Percentiles rank a stretch among this genome's conserved stretches.
phyloP scores from a whole-genome alignment of 1,140 invertebrate genomes.

The Venturia canescens region DNA sequence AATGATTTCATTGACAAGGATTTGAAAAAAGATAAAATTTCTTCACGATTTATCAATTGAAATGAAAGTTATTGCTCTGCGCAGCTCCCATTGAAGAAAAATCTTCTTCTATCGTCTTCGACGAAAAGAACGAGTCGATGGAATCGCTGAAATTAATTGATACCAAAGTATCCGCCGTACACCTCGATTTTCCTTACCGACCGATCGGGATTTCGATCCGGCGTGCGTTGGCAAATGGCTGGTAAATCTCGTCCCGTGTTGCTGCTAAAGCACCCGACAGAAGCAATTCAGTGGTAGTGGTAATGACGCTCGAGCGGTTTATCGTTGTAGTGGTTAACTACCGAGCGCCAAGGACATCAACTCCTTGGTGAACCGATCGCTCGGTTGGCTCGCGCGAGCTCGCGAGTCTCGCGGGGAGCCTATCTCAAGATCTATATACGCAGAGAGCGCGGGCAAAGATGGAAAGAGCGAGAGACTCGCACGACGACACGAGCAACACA shows the following conservation, averaged over 20 bases:
- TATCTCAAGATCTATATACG: conserved; percentile 48
- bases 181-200: conserved; percentile 30
- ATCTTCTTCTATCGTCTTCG: background rate
- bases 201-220: conserved; percentile 2
- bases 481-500: conserved; percentile 22
- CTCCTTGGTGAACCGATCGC: conserved; percentile 41
- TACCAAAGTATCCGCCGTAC: background rate
- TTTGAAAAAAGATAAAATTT: conserved; percentile 1
- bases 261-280: background rate
- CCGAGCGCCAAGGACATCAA: conserved; percentile 67
- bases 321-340: conserved; percentile 64
- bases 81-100: background rate
- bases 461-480: background rate
- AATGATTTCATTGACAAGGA: too few relatives aligned
- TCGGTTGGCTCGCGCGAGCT: conserved; percentile 25
- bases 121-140: background rate
- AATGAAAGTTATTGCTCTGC: too few relatives aligned
- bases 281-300: conserved; percentile 45
- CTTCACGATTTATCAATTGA: background rate
- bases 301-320: conserved; percentile 59
- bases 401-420: conserved; percentile 33
- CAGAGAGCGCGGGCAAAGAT: background rate
- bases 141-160: background rate
- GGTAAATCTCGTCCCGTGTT: conserved; percentile 41
- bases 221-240: conserved; percentile 9